phyloP scores from a whole-genome alignment of 2,113 vertebrate genomes.

The Calidris pugnax region DNA sequence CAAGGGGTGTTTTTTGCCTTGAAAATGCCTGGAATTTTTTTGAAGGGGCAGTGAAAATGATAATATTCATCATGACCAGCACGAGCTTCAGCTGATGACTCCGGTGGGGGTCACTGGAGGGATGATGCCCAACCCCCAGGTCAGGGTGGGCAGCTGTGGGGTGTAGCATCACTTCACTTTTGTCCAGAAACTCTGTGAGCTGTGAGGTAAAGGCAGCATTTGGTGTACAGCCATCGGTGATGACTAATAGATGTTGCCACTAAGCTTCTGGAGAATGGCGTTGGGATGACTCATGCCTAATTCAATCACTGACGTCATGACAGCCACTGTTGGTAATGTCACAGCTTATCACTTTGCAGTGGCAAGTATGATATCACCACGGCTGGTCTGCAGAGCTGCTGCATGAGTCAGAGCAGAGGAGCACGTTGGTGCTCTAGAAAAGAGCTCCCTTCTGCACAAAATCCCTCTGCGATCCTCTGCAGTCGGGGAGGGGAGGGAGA shows the following conservation, averaged over 20 bases:
- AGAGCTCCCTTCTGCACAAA: slow-evolving; percentile 30
- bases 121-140: neutral
- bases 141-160: neutral
- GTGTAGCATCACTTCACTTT: neutral
- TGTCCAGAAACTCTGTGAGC: neutral
- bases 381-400: slow-evolving; percentile 11
- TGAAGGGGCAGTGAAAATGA: neutral
- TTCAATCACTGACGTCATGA: slow-evolving; percentile 57
- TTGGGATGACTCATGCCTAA: slow-evolving; percentile 46
- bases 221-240: slow-evolving; percentile 5
- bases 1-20: neutral
- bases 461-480: slow-evolving; percentile 57
- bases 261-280: slow-evolving; percentile 38
- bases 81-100: neutral
- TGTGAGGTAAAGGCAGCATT: neutral
- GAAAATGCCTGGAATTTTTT: neutral
- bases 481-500: neutral
- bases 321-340: slow-evolving; percentile 49
- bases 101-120: neutral
- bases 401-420: slow-evolving; percentile 34
- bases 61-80: neutral
- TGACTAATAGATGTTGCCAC: slow-evolving; percentile 49
- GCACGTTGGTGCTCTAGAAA: slow-evolving; percentile 35
- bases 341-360: slow-evolving; percentile 50
- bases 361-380: slow-evolving; percentile 43